Evolutionary conservation across 2,797 vertebrate species (phyloP), one percentile per base, ranked within the genome.

Genomic region (Austrolebias charrua): DNA sequence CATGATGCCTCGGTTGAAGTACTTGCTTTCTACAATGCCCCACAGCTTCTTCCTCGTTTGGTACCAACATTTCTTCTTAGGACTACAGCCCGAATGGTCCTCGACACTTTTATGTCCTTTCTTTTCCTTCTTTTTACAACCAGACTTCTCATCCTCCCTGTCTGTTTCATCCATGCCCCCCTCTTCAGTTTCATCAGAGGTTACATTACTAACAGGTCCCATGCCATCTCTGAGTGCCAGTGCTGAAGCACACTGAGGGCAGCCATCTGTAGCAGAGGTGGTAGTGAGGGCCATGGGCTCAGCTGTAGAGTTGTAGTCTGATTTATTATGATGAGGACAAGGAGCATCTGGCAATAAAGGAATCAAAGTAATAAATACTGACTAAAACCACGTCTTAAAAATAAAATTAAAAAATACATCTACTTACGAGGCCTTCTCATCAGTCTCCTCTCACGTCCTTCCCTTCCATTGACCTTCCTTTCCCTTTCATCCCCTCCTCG

Each of bases 1-100:
- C 97, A 98, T 98, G 89, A 98, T 98, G 60, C 96, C 97, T 20
- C 96, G 90, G 88, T 94, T 97, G 91, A 98, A 98, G 87, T 98
- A 98, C 54, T 98, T 98, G 93, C 97, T 98, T 87, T 98, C 96
- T 79, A 98, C 96, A 35, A 98, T 98, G 50, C 93, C 87, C 84
- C 95, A 93, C 70, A 98, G 90, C 79, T 95, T 79, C 80, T 79
- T 66, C 91, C 92, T 78, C 10, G 76, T 71, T 71, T 90, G 8
- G 81, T 72, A 62, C 90, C 61, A 94, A 82, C 90, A 90, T 83
- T 1, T 12, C 0, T 8, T 80, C 84, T 79, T 10, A 14, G 89
- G 75, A 62, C 46, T 71, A 52, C 10, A 90, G 47, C 1, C 78
- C 33, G 80, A 81, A 0, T 58, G 10, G 1, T 19, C 18, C 64